Evolutionary conservation across 2,888 invertebrate species (phyloP), one percentile per base, ranked within the genome.

Genomic region (Amiota minor): DNA sequence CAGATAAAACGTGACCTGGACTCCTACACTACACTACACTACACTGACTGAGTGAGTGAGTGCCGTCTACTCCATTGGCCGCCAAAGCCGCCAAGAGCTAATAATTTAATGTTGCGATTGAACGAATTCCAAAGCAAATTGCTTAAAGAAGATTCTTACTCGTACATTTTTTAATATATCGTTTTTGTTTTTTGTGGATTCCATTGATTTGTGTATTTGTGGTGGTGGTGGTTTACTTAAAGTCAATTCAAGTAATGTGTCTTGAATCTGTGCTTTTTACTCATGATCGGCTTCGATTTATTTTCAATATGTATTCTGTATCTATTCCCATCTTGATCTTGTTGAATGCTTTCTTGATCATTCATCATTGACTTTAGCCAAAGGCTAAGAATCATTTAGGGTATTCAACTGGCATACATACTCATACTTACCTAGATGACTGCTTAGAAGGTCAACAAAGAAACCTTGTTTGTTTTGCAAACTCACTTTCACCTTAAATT

Each of bases 1-100:
- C 82, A 82, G 88, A 87, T 88, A 88, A 35, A 88, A 86, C 88
- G 87, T 88, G 87, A 88, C 87, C 88, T 81, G 85, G 35, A 35
- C 35, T 35, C 35, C 35, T 35, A 35, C 35, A 35, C 35, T 35
- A 35, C 35, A 35, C 35, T 35, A 35, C 35, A 35, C 73, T 81
- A 81, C 81, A 76, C 78, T 78, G 77, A 73, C 79, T 77, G 18
- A 45, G 53, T 35, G 35, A 50, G 53, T 50, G 53, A 50, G n/a
- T n/a, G 16, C 20, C 35, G 50, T 55, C 55, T 20, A n/a, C 45
- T 16, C 11, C 56, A 14, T 45, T 16, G 56, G 53, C 50, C 67
- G 46, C 64, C 46, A 46, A 16, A 46, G 65, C 65, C 9, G 47
- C 65, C 73, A 76, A 47, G 47, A 80, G 80, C 78, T 78, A 80